Base-by-base conservation (phyloP, 1,140 invertebrate genomes). In the Zeugodacus cucurbitae region DNA sequence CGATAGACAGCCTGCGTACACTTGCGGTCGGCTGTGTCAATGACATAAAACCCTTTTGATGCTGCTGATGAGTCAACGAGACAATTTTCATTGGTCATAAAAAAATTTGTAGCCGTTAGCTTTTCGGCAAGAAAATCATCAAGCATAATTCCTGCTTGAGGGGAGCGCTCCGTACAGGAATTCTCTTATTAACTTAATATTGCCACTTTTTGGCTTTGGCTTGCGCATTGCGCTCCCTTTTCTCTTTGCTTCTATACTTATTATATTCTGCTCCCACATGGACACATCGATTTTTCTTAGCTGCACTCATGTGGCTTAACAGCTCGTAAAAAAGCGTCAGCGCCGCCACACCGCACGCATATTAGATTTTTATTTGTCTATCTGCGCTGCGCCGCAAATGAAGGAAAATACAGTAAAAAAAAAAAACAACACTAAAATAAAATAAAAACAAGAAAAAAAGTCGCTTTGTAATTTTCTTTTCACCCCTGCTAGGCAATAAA, bases 131-230 rank as follows among this genome's bases (percentile, higher is more conserved):
- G 11, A 48, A 44, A 82, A 29, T 74, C 41, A 82, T 82, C 41
- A 44, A 82, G 74, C 41, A 48, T 17, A 48, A 48, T 82, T 82
- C 41, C 74, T 82, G 41, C 41, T 82, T 48, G 22, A n/a, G 74
- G 7, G 6, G 10, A 29, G 22, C 6, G 8, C 17, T n/a, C n/a
- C n/a, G n/a, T n/a, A n/a, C n/a, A 74, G 74, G 41, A 48, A 82
- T 82, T 82, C 41, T 82, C 34, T 22, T 82, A 82, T 82, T 48
- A 82, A 82, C 74, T 82, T 26, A 82, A 82, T 82, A 82, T 48
- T 82, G 74, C 41, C 3, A 54, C 74, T 54, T 48, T 82, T 82
- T 48, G 37, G 3, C 74, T 82, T 82, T 48, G 37, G 3, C 74
- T 54, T 48, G 17, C 3, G 26, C 3, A 54, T 82, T 74, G 20